A percentile compares a stretch with the other conserved stretches of the same genome.
Evolutionary conservation across 2,113 vertebrate species (phyloP).

Genomic region (Corythornis vintsioides): DNA sequence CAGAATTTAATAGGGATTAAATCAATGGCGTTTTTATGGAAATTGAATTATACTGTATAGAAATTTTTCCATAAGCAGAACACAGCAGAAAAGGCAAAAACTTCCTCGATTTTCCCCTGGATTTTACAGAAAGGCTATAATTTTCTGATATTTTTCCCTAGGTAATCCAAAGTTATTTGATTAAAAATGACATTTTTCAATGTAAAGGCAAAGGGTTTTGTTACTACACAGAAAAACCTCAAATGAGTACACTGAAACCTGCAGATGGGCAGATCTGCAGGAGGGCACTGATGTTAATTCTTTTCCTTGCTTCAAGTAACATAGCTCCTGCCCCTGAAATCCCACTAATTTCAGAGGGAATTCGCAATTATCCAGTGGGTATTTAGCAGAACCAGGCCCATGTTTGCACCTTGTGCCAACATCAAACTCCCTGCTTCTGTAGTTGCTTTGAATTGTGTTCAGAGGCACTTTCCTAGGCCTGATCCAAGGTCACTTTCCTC

Average conservation of each 20-base stretch:
- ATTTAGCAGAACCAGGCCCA: not conserved
- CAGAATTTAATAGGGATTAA: constrained; percentile 38
- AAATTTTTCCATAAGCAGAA: constrained; percentile 13
- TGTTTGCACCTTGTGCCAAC: not conserved
- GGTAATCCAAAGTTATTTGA: not conserved
- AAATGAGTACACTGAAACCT: not conserved
- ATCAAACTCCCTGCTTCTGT: not conserved
- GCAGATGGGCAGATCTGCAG: not conserved
- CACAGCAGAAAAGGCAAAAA: not conserved
- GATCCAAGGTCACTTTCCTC: not conserved
- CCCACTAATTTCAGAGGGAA: not conserved
- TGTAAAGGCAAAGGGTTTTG: not conserved
- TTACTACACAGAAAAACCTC: not conserved
- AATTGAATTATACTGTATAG: constrained; percentile 8
- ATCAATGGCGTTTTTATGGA: not conserved
- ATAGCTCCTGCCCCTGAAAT: not conserved
- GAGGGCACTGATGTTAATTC: not conserved
- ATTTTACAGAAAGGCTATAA: not conserved
- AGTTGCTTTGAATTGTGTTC: not conserved
- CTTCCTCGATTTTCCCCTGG: not conserved
- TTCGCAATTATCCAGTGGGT: not conserved
- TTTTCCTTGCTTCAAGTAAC: not conserved
- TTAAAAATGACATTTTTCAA: not conserved
- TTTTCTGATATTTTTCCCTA: not conserved
- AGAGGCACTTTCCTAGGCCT: not conserved